These are phyloP conservation scores for Ceratoteleas bidentatus DNA, from an alignment of 1,140 invertebrate genomes.

Conservation along the genomic window DNA sequence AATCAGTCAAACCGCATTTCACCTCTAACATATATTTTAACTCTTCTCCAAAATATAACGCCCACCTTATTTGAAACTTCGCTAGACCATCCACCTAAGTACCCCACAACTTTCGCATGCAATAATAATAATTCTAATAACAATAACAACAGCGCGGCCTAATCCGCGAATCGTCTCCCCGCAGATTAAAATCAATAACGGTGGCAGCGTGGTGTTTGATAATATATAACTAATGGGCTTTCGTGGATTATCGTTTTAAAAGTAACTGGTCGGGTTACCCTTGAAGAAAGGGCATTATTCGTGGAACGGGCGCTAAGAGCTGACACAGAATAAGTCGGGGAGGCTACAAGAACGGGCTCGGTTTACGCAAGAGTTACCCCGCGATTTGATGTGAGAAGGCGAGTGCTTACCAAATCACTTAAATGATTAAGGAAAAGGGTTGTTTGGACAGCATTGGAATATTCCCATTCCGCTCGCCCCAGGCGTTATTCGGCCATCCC, in stretches of 20 bases:
- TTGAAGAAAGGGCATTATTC: constrained; percentile 68
- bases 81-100: too few relatives aligned
- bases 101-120: not conserved
- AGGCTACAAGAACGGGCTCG: constrained; percentile 74
- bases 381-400: constrained; percentile 73
- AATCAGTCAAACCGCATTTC: too few relatives aligned
- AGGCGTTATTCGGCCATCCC: constrained; percentile 19
- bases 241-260: constrained; percentile 68
- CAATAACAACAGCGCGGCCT: not conserved
- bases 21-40: too few relatives aligned
- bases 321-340: constrained; percentile 67
- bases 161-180: constrained; percentile 60
- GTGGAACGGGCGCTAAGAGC: constrained; percentile 57
- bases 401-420: constrained; percentile 80
- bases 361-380: constrained; percentile 77
- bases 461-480: constrained; percentile 72
- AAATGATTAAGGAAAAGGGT: constrained; percentile 81
- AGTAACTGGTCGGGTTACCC: constrained; percentile 65
- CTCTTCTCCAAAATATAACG: too few relatives aligned
- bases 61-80: too few relatives aligned
- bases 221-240: constrained; percentile 70
- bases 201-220: constrained; percentile 58
- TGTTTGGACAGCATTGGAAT: constrained; percentile 77
- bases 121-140: constrained; percentile 35
- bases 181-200: constrained; percentile 58